phyloP scores from a whole-genome alignment of 2,888 invertebrate genomes.

The Flexamia atlantica region DNA sequence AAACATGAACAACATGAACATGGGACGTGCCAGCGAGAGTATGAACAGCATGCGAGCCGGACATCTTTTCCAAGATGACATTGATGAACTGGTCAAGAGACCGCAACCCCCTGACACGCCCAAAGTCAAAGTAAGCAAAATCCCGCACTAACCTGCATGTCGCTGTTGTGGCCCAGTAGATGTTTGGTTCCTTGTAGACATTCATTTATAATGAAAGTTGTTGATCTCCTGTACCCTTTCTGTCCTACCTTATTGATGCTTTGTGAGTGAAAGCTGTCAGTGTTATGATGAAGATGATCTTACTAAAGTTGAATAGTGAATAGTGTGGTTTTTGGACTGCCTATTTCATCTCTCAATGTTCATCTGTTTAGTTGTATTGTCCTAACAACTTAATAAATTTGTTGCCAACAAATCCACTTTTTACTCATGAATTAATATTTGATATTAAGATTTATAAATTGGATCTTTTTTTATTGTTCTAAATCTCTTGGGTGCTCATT shows the following conservation, averaged over 20 bases:
- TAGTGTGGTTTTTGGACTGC: too few relatives aligned
- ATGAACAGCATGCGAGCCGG: constrained; percentile 74
- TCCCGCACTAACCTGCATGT: constrained; percentile 22
- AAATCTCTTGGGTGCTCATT: too few relatives aligned
- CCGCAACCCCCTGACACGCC: constrained; percentile 72
- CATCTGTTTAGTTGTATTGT: too few relatives aligned
- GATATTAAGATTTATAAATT: too few relatives aligned
- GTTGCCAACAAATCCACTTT: too few relatives aligned
- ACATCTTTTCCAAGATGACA: constrained; percentile 80
- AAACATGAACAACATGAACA: constrained; percentile 50
- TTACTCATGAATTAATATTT: too few relatives aligned
- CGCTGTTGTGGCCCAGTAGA: constrained; percentile 22
- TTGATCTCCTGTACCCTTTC: neutral
- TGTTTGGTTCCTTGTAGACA: neutral
- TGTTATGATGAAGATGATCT: too few relatives aligned
- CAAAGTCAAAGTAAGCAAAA: constrained; percentile 68
- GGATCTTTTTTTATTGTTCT: too few relatives aligned
- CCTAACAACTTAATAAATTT: too few relatives aligned
- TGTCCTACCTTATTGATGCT: neutral
- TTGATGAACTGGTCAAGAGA: constrained; percentile 81
- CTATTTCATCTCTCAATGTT: too few relatives aligned
- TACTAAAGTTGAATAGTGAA: too few relatives aligned
- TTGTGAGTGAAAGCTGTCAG: too few relatives aligned
- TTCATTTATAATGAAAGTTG: constrained; percentile 16
- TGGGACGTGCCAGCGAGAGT: constrained; percentile 35